Evolutionary conservation across 1,140 invertebrate genomes (phyloP), one percentile per base, ranked within the genome.

Genomic region (Asbolus verrucosus): DNA sequence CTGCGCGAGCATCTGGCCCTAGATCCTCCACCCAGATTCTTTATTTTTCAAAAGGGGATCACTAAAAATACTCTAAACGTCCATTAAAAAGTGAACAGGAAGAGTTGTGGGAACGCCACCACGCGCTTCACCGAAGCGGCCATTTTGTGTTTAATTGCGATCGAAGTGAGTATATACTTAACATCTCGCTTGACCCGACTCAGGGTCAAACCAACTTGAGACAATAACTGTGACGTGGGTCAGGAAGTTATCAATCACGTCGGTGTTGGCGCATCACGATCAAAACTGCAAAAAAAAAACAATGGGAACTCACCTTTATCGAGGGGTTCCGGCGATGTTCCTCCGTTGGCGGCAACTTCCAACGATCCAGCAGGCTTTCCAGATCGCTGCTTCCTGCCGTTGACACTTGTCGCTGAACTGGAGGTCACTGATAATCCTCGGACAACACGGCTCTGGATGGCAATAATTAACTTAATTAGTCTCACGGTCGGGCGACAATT

Each of bases 341-440:
- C 61, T 41, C 33, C 61, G 16, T 18, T 39, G 39, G 39, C 11
- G 46, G 21, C 19, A 8, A 54, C 46, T 27, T 54, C 46, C 1
- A 54, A 54, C n/a, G n/a, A n/a, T n/a, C n/a, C n/a, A 54, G 46
- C 1, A 27, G 46, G 11, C 46, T 27, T 54, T 54, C 46, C 46
- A 21, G 61, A 63, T 63, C 61, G 61, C 18, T 63, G 61, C 39
- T 63, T 63, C 33, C 61, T 63, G 61, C 39, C 21, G 61, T 63
- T 63, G 61, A 41, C 19, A 54, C 46, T 54, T 39, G 33, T 21
- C 21, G 33, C 31, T 16, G 59, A 50, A 50, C 27, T 21, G 14
- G 61, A 63, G 61, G 61, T 39, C 61, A 63, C 61, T 63, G 61
- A 63, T 63, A 63, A 63, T 38, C 61, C 61, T 63, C 61, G 61